Base-by-base conservation (phyloP, 2,797 vertebrate species). In the Molossus alvarezi region DNA sequence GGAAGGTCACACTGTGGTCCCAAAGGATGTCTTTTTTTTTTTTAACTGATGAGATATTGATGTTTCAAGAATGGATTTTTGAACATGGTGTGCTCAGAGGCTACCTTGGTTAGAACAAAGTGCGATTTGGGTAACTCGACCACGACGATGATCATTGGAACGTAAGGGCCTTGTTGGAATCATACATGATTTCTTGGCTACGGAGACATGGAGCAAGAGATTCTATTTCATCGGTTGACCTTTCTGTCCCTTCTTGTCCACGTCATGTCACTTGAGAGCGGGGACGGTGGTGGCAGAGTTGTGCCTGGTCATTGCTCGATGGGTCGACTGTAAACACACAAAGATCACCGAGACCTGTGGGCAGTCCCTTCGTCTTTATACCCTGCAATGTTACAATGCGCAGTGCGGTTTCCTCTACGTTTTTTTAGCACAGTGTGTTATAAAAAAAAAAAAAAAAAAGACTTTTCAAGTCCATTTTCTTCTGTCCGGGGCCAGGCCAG, bases 391-490 rank as follows among this genome's bases (percentile, higher is more conserved):
- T 12, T 27, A 21, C 4, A 65, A 33, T 18, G 9, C 25, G 6
- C 14, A 3, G 3, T 1, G 3, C 27, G 17, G 2, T 79, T 37
- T 67, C 7, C 4, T 27, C 25, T 29, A 0, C 18, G 1, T 10
- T 6, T 80, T 55, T 27, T 2, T 48, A 65, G 58, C 1, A 21
- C 0, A 4, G 3, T 2, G 5, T 41, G 8, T 45, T 9, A 9
- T 2, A 1, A 29, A 20, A 20, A 2, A 20, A 48, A 20, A 2
- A 20, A 48, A 33, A 21, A 14, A 13, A 21, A 5, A 2, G 29
- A 45, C 33, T 45, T 77, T 18, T 23, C 53, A 45, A 67, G 33
- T 33, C 17, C 48, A 20, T 1, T 9, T 58, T 51, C 45, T 29
- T 75, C 9, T 17, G 9, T 60, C 3, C 75, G 77, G 37, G 64